A percentile compares a stretch with the other conserved stretches of the same genome.
Conservation (phyloP, 2,113 vertebrate genomes). For the Physeter macrocephalus region DNA sequence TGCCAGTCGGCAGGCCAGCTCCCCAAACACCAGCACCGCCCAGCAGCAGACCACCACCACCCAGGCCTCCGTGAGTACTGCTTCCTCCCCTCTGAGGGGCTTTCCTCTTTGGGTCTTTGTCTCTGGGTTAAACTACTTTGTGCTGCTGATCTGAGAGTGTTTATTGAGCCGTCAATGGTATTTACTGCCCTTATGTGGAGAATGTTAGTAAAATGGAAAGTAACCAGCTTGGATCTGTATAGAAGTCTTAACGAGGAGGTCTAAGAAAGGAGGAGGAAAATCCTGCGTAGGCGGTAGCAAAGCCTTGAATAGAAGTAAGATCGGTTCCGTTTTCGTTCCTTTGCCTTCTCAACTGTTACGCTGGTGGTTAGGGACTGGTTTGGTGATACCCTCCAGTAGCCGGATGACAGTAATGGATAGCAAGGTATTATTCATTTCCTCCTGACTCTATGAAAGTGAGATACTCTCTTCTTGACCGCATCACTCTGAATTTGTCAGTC, state of each 20-base stretch:
- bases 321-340: not conserved
- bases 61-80: constrained; percentile 83
- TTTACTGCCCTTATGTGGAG: not conserved
- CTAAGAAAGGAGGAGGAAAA: not conserved
- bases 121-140: not conserved
- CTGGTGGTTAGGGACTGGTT: not conserved
- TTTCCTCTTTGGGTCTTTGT: not conserved
- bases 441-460: not conserved
- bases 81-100: fast-evolving
- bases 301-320: not conserved
- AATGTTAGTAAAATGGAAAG: not conserved
- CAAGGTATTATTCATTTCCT: not conserved
- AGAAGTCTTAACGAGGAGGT: not conserved
- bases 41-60: constrained; percentile 89
- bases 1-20: constrained; percentile 94
- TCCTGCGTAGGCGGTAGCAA: not conserved
- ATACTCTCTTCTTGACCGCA: not conserved
- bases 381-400: not conserved
- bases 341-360: not conserved
- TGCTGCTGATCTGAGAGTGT: not conserved
- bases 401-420: not conserved
- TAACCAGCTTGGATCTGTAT: not conserved
- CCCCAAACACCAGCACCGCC: constrained; percentile 86
- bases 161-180: not conserved
- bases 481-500: not conserved